These are phyloP conservation scores for Zaprionus gabonicus DNA, from an alignment of 1,140 invertebrate species.

Conservation along the genomic window DNA sequence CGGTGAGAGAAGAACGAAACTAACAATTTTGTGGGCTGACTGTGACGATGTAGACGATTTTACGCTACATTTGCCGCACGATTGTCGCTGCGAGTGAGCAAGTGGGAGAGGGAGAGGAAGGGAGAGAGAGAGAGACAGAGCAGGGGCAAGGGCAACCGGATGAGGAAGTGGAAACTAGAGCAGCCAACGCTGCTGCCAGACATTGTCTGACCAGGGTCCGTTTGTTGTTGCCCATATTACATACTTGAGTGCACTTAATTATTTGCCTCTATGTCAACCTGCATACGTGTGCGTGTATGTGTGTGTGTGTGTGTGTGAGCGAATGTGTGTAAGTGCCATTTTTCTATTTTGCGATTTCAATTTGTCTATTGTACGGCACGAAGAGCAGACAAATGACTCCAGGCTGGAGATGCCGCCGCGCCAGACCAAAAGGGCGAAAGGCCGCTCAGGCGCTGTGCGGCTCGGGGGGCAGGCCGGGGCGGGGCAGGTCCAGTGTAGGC, in stretches of 20 bases:
- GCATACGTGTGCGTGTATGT: constrained; percentile 22
- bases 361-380: constrained; percentile 60
- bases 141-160: constrained; percentile 7
- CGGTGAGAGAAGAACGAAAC: constrained; percentile 67
- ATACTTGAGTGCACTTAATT: constrained; percentile 83
- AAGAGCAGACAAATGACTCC: constrained; percentile 47
- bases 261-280: constrained; percentile 81
- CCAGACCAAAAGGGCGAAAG: constrained; percentile 12
- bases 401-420: constrained; percentile 1
- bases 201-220: constrained; percentile 56
- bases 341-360: constrained; percentile 65
- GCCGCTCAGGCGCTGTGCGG: neutral
- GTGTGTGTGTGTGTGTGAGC: constrained; percentile 43
- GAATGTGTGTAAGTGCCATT: constrained; percentile 60
- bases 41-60: constrained; percentile 66
- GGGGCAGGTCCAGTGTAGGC: neutral
- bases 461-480: neutral
- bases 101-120: neutral
- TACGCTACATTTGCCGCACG: constrained; percentile 78
- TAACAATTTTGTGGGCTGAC: constrained; percentile 66
- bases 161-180: constrained; percentile 37
- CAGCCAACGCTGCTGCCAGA: constrained; percentile 33
- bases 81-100: constrained; percentile 40
- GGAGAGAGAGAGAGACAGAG: neutral
- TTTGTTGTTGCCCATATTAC: constrained; percentile 71